Evolutionary conservation across 2,888 invertebrate genomes (phyloP), one percentile per base, ranked within the genome.

Genomic region (Phyllotreta cruciferae): DNA sequence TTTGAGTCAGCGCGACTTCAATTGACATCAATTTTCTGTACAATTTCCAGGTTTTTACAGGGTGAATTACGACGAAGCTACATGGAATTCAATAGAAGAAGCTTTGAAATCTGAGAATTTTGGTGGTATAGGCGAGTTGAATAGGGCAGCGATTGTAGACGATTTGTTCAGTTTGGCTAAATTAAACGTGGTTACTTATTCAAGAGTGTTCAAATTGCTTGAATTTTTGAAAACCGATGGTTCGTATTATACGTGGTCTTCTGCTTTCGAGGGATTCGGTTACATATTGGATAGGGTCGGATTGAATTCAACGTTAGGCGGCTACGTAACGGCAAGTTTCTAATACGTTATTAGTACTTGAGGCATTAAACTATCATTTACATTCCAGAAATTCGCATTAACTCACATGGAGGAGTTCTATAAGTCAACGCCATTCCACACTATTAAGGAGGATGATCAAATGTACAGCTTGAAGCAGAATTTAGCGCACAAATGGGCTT

Each of bases 101-200:
- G 85, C 82, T 7, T 75, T 90, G 49, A 73, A 76, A 7, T 71
- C 66, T 0, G 78, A 85, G 0, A 80, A 83, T 64, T 82, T 83
- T 49, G 44, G 54, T 0, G 74, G 72, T 0, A 89, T 92, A 57
- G 84, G 86, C 63, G 77, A 85, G 0, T 72, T 89, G 8, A 93
- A 91, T 78, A 85, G 94, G 45, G 93, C 91, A 0, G 91, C 93
- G 64, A 75, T 90, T 8, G 79, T 95, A 0, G 91, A 92, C 71
- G 95, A 96, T 77, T 82, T 88, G 3, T 85, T 88, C 65, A 87
- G 85, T 69, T 79, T 90, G 56, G 89, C 89, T 5, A 82, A 85
- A 62, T 84, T 86, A 57, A 86, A 86, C 0, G 54, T 62, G 24
- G 45, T 72, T 3, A 63, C 10, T 0, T 90, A 91, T 73, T 77